A percentile compares a stretch with the other conserved stretches of the same genome.
phyloP scores from a whole-genome alignment of 2,888 invertebrate species.

The Noctua janthina region DNA sequence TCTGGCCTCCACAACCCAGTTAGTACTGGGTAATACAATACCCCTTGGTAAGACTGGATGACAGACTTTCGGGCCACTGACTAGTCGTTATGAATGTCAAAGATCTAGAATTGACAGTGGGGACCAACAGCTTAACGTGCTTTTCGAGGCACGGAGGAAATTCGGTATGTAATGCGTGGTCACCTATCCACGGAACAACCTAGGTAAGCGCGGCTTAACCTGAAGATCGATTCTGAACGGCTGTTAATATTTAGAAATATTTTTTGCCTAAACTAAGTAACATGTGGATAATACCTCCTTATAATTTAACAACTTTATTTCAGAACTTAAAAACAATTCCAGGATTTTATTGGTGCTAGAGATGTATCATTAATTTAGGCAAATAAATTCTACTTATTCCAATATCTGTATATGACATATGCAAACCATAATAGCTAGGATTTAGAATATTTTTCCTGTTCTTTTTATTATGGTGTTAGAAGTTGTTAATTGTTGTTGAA shows the following conservation, averaged over 20 bases:
- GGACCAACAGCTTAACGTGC: no score
- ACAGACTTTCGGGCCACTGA: no score
- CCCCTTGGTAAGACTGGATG: no score
- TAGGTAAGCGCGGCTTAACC: background rate
- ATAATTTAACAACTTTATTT: background rate
- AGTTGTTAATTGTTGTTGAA: background rate
- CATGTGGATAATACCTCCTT: no score
- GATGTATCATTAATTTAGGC: background rate
- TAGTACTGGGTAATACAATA: no score
- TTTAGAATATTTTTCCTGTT: slow-evolving; percentile 13
- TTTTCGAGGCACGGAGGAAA: no score
- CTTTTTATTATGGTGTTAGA: background rate
- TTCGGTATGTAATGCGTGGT: background rate
- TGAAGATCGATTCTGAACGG: background rate
- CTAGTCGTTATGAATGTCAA: no score
- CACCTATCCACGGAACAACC: background rate
- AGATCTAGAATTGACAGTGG: no score
- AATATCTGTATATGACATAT: background rate
- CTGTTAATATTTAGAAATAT: background rate
- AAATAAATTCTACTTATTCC: background rate
- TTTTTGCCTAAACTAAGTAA: background rate
- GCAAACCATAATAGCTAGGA: background rate
- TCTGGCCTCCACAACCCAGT: no score
- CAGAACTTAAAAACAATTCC: background rate
- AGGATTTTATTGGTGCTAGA: background rate